phyloP scores from a whole-genome alignment of 2,888 invertebrate genomes.

The Apotomis turbidana region DNA sequence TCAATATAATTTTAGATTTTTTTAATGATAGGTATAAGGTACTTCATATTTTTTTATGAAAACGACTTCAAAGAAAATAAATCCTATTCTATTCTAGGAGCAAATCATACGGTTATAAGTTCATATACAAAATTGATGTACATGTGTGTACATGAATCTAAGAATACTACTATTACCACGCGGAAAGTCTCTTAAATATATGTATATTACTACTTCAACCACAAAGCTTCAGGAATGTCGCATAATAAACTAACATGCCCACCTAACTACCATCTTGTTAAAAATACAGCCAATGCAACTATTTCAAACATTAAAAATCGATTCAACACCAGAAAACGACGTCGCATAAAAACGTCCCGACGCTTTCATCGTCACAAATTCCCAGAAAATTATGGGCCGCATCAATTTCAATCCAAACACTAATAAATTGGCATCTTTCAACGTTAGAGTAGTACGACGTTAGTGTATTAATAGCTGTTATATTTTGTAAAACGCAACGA shows the following conservation, averaged over 20 bases:
- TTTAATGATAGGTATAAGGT: no score
- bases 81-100: no score
- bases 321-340: slow-evolving; percentile 69
- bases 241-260: not conserved
- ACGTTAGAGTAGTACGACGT: slow-evolving; percentile 61
- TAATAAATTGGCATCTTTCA: slow-evolving; percentile 83
- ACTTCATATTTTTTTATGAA: no score
- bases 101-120: no score
- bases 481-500: slow-evolving; percentile 77
- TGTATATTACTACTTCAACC: not conserved
- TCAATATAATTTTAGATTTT: no score
- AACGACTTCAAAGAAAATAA: no score
- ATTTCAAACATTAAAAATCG: slow-evolving; percentile 65
- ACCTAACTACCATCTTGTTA: slow-evolving; percentile 13
- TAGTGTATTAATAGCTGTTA: slow-evolving; percentile 78
- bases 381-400: slow-evolving; percentile 77
- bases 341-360: slow-evolving; percentile 68
- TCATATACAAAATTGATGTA: no score
- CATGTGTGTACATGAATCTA: no score
- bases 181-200: not conserved
- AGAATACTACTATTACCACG: no score
- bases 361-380: slow-evolving; percentile 80
- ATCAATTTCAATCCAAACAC: slow-evolving; percentile 83
- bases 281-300: slow-evolving; percentile 32
- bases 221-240: not conserved